Base-by-base conservation (phyloP, 2,888 invertebrate species). In the Drosophila eohydei region DNA sequence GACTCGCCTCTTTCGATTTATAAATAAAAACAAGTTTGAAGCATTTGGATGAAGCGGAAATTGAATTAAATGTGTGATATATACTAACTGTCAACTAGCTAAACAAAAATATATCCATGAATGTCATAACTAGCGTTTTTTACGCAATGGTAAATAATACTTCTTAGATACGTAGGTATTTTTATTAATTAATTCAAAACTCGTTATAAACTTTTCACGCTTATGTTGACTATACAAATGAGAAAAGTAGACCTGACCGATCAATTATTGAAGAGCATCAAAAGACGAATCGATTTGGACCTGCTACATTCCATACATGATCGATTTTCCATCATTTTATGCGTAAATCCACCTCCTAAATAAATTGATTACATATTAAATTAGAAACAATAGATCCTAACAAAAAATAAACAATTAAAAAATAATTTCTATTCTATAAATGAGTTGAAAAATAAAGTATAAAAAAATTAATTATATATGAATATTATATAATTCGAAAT, bases 11-110 rank as follows among this genome's bases (percentile, higher is more conserved):
- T 65, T 65, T 75, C 70, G 16, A 44, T 26, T 66, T 60, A 46
- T 54, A 75, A 65, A 38, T 59, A 70, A 60, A 77, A 77, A 75
- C 77, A 54, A 52, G 80, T 80, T 77, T 46, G 41, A 62, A 30
- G 71, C 26, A 21, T 36, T 58, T 50, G 26, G 28, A 60, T 56
- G 46, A 52, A 59, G 65, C 80, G 77, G 77, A 77, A 77, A 66
- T 55, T 50, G 9, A 58, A 16, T 38, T 34, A 76, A 71, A 51
- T 65, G 14, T 9, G 41, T 61, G 59, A 70, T 48, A 75, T 40
- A 56, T 69, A 46, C 59, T 26, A 65, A 43, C 56, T 76, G 59
- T 51, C 65, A 77, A 50, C n/a, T 41, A 26, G 43, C 14, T 26
- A 51, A 21, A 34, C 51, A 28, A 30, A 26, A 43, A 32, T 40